Base-by-base conservation (phyloP, 2,888 invertebrate genomes). In the Sarcophaga subvicina region DNA sequence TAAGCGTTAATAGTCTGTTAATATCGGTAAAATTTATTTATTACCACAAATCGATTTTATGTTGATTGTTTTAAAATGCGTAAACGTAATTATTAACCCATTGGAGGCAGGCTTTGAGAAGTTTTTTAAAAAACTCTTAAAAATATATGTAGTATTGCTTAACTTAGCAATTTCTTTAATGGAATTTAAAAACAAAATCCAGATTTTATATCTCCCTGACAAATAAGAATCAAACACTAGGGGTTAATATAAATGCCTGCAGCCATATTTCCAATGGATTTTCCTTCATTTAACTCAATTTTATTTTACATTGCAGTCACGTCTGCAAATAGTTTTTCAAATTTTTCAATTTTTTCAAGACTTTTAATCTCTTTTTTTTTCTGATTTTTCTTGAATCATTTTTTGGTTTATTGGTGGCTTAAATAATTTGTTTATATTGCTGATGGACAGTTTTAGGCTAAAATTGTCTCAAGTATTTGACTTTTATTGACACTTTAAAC, bases 401-500 rank as follows among this genome's bases (percentile, higher is more conserved):
- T 37, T 8, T 6, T 6, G 6, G 5, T 6, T 37, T 37, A 37
- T 37, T 37, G 37, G 54, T 49, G 27, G 49, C 67, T 49, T 63
- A 22, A 75, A 54, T 69, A 81, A 83, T 78, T 78, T 79, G 49
- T 20, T 59, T 69, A 59, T 59, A 37, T 10, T 64, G 67, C n/a
- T 82, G 79, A 79, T 70, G 60, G 81, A 86, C 85, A 79, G 64
- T 82, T 86, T 82, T 79, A 76, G 85, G 79, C 70, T 82, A 76
- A 60, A 54, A 70, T 54, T 79, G 75, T 75, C 70, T 70, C 60
- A 49, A 66, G 60, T 71, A 71, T 75, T 79, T 79, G 37, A 71
- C 47, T 45, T 62, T 63, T 64, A 71, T 63, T 79, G 71, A 79
- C 79, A 71, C 62, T 27, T 37, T 54, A 54, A 49, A 79, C 45